Evolutionary conservation across 2,113 vertebrate species (phyloP).

Genomic region (Cottus gobio): DNA sequence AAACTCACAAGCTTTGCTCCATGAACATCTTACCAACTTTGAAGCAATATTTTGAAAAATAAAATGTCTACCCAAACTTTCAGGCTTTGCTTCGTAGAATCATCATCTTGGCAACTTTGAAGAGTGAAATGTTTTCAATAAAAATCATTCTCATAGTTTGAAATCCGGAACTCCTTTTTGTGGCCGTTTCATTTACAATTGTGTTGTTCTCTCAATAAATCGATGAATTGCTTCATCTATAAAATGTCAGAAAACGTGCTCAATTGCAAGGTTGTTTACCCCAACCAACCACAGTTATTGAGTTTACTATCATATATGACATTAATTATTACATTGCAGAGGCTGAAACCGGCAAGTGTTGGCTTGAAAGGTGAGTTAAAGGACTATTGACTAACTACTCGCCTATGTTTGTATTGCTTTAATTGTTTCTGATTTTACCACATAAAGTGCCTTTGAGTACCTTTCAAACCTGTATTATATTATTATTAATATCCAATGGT

Average conservation of each 20-base stretch:
- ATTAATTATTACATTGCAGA: neutral
- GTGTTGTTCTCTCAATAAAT: neutral
- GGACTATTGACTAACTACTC: neutral
- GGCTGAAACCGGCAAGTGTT: neutral
- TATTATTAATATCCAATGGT: neutral
- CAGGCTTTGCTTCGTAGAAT: neutral
- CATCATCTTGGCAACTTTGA: neutral
- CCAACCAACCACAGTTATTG: neutral
- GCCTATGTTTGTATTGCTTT: neutral
- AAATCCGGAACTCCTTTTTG: no score
- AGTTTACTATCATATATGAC: neutral
- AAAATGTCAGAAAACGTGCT: no score
- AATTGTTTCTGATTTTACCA: neutral
- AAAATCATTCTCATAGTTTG: no score
- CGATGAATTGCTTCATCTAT: no score
- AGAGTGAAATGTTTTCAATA: no score
- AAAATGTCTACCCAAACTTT: no score
- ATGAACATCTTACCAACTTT: neutral
- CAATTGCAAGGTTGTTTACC: neutral
- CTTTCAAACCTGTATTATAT: neutral
- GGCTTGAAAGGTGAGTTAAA: neutral
- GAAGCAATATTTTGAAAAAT: neutral
- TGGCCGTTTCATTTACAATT: neutral
- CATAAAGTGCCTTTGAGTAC: neutral
- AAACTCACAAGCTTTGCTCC: neutral